Evolutionary conservation across 2,113 vertebrate species (phyloP).

Genomic region (Cynoglossus semilaevis): DNA sequence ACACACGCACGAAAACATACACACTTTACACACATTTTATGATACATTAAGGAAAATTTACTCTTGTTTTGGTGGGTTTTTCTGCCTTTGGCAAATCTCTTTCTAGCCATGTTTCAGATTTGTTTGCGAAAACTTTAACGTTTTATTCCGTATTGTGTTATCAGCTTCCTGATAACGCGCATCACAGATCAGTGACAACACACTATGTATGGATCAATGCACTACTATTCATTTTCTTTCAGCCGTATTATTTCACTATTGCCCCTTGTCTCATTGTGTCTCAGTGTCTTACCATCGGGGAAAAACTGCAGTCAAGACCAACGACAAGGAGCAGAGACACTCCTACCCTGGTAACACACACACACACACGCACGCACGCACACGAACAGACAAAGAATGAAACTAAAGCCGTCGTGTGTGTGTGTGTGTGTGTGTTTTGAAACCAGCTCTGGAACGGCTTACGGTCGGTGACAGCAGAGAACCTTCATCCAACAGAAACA

Average conservation of each 20-base stretch:
- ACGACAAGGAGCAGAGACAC: constrained; percentile 54
- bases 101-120: no score
- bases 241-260: no score
- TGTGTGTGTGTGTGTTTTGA: constrained; percentile 10
- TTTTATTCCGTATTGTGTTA: no score
- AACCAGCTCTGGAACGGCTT: constrained; percentile 72
- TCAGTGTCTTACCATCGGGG: constrained; percentile 74
- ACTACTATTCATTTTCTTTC: no score
- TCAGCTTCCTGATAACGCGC: no score
- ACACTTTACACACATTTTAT: no score
- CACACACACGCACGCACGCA: constrained; percentile 2
- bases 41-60: no score
- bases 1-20: neutral
- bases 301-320: constrained; percentile 43
- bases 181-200: no score
- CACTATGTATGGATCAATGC: no score
- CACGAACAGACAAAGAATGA: constrained; percentile 5
- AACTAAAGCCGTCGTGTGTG: neutral
- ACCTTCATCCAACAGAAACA: constrained; percentile 73
- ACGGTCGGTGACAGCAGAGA: constrained; percentile 63
- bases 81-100: no score
- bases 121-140: no score
- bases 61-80: no score
- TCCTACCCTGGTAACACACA: constrained; percentile 68
- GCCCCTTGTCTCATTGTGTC: neutral